Evolutionary conservation across 2,888 invertebrate species (phyloP), one percentile per base, ranked within the genome.

Genomic region (Amphipyra tragopoginis): DNA sequence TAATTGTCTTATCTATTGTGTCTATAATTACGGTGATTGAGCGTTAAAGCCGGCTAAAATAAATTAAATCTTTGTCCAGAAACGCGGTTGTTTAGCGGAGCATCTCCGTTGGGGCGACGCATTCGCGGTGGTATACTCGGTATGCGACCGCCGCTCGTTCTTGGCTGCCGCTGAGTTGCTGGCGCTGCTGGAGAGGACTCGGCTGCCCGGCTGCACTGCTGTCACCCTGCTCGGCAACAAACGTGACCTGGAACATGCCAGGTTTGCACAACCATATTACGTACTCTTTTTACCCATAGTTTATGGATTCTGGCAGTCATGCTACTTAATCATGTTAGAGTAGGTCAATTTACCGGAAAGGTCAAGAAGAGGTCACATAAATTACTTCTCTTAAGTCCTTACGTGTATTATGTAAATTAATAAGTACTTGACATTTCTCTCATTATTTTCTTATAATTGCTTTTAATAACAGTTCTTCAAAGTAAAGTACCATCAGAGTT

Each of bases 41-140:
- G n/a, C n/a, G 7, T 29, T 5, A 7, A 5, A 29, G 5, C 7
- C 29, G 29, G 5, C 6, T 29, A 5, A 4, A 29, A 29, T 26
- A 26, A 8, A 13, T 6, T 5, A 11, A 9, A 14, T 51, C 15
- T 84, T 71, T 95, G 91, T 78, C 87, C 64, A 97, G 97, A 96
- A 96, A 91, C 96, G 96, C 78, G 97, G 97, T 53, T 97, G 97
- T 82, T 90, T 97, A 54, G 96, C 97, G 76, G 97, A 97, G 81
- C 97, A 97, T 87, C 95, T 97, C 68, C 95, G 97, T 81, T 97
- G 97, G 97, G 97, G 97, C 33, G 97, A 97, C 83, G 97, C 97
- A 0, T 97, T 97, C 87, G 97, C 97, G 34, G 96, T 97, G 72
- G 97, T 98, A 50, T 97, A 97, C 92, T 97, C 97, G 45, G 97